Percentiles rank a stretch among this genome's conserved stretches.
Conservation (phyloP, 2,797 vertebrate genomes). For the Megalops cyprinoides region DNA sequence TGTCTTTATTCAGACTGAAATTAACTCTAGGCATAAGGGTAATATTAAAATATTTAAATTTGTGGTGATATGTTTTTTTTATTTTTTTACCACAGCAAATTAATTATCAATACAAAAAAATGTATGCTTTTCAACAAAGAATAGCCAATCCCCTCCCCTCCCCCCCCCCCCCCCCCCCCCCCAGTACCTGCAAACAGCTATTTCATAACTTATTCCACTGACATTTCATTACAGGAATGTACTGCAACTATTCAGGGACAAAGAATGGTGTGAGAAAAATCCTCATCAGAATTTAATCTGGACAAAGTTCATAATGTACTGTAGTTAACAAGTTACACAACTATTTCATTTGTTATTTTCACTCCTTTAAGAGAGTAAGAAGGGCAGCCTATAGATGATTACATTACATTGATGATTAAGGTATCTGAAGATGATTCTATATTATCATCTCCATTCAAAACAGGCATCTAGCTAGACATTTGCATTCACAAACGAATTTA, state of each 20-base stretch:
- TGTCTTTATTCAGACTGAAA: not conserved
- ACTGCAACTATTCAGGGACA: not conserved
- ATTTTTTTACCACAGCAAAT: not conserved
- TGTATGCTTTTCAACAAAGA: not conserved
- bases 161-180: too few species aligned
- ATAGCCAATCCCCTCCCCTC: too few species aligned
- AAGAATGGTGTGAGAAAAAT: not conserved
- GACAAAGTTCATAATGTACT: not conserved
- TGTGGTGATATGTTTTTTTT: not conserved
- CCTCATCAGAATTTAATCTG: not conserved
- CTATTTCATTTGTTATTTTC: too few species aligned
- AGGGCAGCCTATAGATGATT: too few species aligned
- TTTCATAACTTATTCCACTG: not conserved
- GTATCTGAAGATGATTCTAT: too few species aligned
- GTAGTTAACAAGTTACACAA: not conserved
- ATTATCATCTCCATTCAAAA: too few species aligned
- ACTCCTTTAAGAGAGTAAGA: too few species aligned
- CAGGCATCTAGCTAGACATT: too few species aligned
- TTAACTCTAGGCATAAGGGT: not conserved
- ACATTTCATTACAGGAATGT: not conserved
- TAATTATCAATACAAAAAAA: not conserved
- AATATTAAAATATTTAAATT: too few species aligned
- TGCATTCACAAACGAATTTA: too few species aligned
- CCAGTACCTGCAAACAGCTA: not conserved
- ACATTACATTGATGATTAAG: too few species aligned